These are phyloP conservation scores for Ferdinandea cuprea DNA, from an alignment of 2,888 invertebrate genomes.

Conservation along the genomic window DNA sequence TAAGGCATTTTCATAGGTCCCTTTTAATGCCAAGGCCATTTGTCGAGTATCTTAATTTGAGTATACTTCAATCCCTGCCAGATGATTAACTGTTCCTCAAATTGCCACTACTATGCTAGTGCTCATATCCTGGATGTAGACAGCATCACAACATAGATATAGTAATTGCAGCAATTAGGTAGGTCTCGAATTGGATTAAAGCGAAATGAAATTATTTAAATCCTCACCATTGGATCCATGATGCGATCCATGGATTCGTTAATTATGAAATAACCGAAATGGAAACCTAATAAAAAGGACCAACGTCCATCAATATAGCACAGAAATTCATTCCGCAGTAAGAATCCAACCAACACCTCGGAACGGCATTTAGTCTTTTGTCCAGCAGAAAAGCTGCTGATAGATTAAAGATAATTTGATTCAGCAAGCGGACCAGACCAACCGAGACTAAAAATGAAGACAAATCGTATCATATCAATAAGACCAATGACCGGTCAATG, in stretches of 20 bases:
- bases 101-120: constrained; percentile 4
- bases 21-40: constrained; percentile 20
- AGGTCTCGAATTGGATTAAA: constrained; percentile 66
- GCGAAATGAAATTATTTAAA: constrained; percentile 67
- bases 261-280: constrained; percentile 68
- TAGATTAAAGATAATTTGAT: constrained; percentile 31
- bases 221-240: constrained; percentile 40
- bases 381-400: constrained; percentile 21
- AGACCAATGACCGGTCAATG: constrained; percentile 21
- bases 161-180: constrained; percentile 69
- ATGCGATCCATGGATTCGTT: constrained; percentile 33
- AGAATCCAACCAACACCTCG: constrained; percentile 11
- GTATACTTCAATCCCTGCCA: constrained; percentile 2
- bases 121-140: not conserved
- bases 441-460: constrained; percentile 22
- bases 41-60: constrained; percentile 48
- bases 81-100: constrained; percentile 36
- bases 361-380: constrained; percentile 13
- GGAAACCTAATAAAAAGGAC: constrained; percentile 49
- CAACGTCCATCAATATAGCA: constrained; percentile 38
- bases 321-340: not conserved
- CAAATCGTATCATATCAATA: constrained; percentile 57
- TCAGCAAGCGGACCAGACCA: constrained; percentile 1
- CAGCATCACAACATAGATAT: constrained; percentile 45
- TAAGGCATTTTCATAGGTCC: constrained; percentile 14